Conservation (phyloP, 2,888 invertebrate genomes). For the Tinea semifulvella region DNA sequence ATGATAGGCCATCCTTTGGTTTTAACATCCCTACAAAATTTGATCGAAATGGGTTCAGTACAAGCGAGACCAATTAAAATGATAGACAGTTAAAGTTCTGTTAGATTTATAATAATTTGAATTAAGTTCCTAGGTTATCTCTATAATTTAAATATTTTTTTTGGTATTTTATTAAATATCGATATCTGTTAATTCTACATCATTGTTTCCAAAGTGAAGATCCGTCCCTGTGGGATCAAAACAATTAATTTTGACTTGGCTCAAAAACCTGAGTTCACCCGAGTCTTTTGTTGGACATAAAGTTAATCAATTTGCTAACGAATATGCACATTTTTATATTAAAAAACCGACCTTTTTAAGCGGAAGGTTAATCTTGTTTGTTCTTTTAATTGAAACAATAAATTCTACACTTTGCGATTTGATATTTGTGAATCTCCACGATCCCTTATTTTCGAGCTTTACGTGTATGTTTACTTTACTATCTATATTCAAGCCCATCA, state of each 20-base stretch:
- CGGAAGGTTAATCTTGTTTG: not conserved
- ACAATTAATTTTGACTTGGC: constrained; percentile 56
- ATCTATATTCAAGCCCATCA: no score
- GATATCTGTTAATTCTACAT: constrained; percentile 12
- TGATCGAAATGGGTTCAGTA: no score
- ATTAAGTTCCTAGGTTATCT: no score
- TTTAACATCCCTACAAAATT: no score
- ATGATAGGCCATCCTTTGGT: no score
- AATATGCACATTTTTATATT: constrained; percentile 18
- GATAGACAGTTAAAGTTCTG: no score
- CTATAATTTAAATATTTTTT: constrained; percentile 24
- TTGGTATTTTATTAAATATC: constrained; percentile 14
- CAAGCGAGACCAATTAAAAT: no score
- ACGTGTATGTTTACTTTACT: no score
- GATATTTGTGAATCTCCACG: no score
- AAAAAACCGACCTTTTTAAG: constrained; percentile 1
- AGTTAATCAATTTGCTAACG: constrained; percentile 54
- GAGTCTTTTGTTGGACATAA: constrained; percentile 15
- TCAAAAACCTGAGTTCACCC: constrained; percentile 27
- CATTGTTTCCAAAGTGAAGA: constrained; percentile 28
- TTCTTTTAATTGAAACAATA: not conserved
- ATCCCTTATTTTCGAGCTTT: no score
- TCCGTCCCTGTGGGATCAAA: constrained; percentile 38
- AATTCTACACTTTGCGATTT: no score
- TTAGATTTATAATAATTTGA: no score